Base-by-base conservation (phyloP, 2,113 vertebrate genomes). In the Otocyon megalotis region DNA sequence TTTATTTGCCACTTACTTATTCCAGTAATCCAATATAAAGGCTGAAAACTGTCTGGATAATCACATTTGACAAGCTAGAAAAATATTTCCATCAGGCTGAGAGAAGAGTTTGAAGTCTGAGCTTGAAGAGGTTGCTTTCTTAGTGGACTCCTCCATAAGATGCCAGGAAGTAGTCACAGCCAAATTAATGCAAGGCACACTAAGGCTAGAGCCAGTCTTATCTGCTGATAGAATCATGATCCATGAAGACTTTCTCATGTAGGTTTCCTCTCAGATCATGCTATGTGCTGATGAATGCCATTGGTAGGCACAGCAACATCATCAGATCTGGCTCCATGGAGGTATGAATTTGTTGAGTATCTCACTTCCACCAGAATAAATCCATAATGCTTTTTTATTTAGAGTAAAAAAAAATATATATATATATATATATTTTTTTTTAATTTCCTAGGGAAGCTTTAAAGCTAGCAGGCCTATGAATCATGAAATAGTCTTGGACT, bases 1-100 rank as follows among this genome's bases (percentile, higher is more conserved):
- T 37, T 96, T 65, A 43, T 87, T 58, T 82, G 28, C 37, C 58
- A 43, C 37, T 89, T 91, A 79, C 58, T 83, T 88, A 37, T 93
- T 80, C 24, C 20, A 62, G 8, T 37, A 67, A 92, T 54, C 8
- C 30, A 35, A n/a, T 80, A 84, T 90, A 74, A 79, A 92, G 24
- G 74, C 50, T 28, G 30, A 60, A 84, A 88, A 74, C n/a, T 76
- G 37, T 65, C 26, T 1, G 43, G 53, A 3, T 71, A 96, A 19
- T 63, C 30, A 79, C 17, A 53, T 90, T 72, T 94, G 74, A 56
- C 7, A 88, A 63, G 26, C 26, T 22, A 91, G 54, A 63, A 94
- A 88, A 62, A 37, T 35, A 94, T 62, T 95, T 82, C 74, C 86
- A 16, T 35, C 5, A 8, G 16, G 72, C 22, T 48, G 22, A 94